Evolutionary conservation across 2,113 vertebrate genomes (phyloP).

Genomic region (Dasyprocta punctata): DNA sequence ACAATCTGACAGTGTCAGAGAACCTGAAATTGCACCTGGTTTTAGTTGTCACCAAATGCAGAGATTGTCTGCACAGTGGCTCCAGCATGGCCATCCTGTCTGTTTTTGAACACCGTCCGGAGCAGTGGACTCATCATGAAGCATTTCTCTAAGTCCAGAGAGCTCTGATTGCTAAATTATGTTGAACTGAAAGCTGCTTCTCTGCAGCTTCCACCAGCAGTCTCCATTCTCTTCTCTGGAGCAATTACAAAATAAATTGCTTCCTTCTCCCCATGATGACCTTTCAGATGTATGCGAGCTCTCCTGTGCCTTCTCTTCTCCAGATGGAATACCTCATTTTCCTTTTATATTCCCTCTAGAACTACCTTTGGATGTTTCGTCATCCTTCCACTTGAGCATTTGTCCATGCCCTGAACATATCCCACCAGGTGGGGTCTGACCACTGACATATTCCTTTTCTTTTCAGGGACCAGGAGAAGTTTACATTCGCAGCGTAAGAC

Average conservation of each 20-base stretch:
- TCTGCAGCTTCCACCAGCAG: background rate
- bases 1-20: background rate
- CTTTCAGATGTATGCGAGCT: background rate
- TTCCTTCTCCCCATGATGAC: background rate
- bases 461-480: background rate
- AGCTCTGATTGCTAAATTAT: background rate
- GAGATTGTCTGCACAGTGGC: background rate
- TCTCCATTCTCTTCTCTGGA: background rate
- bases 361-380: background rate
- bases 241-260: conserved; percentile 36
- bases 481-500: background rate
- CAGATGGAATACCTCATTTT: background rate
- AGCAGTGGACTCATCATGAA: background rate
- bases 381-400: background rate
- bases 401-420: background rate
- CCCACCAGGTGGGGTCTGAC: background rate
- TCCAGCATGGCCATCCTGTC: background rate
- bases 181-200: background rate
- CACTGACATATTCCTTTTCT: conserved; percentile 11
- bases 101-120: background rate
- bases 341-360: background rate
- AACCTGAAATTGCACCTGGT: background rate
- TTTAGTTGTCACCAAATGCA: background rate
- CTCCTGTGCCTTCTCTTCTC: background rate
- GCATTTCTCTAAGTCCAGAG: background rate